Percentiles rank a stretch among this genome's conserved stretches.
Evolutionary conservation across 2,113 vertebrate species (phyloP).

Genomic region (Tragelaphus strepsiceros): DNA sequence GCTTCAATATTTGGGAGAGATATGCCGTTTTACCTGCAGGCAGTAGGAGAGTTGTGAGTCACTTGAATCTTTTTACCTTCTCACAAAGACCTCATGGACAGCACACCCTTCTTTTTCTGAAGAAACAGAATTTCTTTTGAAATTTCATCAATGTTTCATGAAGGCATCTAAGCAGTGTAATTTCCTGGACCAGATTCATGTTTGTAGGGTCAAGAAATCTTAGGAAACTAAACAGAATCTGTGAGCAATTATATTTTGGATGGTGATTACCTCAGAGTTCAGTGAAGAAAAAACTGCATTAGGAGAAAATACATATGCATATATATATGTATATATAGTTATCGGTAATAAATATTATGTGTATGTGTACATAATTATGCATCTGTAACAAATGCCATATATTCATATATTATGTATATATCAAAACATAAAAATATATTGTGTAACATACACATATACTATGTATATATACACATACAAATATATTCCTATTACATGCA

Average conservation of each 20-base stretch:
- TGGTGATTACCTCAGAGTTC: constrained; percentile 21
- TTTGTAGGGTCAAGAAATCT: constrained; percentile 37
- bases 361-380: background rate
- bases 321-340: background rate
- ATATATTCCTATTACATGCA: background rate
- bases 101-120: background rate
- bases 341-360: background rate
- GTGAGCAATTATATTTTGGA: constrained; percentile 43
- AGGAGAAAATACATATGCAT: background rate
- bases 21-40: background rate
- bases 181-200: constrained; percentile 30
- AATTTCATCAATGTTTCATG: background rate
- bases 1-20: background rate
- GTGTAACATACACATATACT: background rate
- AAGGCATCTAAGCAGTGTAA: background rate
- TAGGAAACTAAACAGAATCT: constrained; percentile 54
- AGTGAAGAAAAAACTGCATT: background rate
- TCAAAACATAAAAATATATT: background rate
- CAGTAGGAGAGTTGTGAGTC: background rate
- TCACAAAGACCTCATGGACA: background rate
- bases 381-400: background rate
- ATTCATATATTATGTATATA: background rate
- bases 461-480: background rate
- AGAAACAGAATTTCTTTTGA: constrained; percentile 14
- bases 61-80: background rate